Percentiles rank a stretch among this genome's conserved stretches.
These are phyloP conservation scores for Drosophila lowei DNA, from an alignment of 1,140 invertebrate species.

Conservation along the genomic window DNA sequence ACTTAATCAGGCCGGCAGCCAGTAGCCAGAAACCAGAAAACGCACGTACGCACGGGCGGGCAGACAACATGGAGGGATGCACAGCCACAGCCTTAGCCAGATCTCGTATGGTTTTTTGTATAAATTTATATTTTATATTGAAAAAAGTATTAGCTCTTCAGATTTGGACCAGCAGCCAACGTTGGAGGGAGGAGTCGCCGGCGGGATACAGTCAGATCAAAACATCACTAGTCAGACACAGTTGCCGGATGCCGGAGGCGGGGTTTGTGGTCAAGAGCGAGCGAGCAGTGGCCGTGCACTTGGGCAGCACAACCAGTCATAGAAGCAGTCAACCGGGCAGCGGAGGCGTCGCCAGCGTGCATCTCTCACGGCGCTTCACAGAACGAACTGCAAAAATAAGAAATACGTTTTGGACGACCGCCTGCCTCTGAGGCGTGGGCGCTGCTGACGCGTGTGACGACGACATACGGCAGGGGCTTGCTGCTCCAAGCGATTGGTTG, in stretches of 20 bases:
- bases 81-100: slow-evolving; percentile 29
- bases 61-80: not conserved
- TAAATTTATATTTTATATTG: slow-evolving; percentile 42
- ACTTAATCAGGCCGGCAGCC: slow-evolving; percentile 45
- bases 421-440: slow-evolving; percentile 48
- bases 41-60: no score
- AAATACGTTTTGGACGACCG: slow-evolving; percentile 62
- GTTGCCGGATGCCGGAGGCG: slow-evolving; percentile 48
- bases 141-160: slow-evolving; percentile 28
- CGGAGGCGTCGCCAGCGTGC: slow-evolving; percentile 42
- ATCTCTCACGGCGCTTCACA: slow-evolving; percentile 55
- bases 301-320: slow-evolving; percentile 18
- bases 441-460: slow-evolving; percentile 30
- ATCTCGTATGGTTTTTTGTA: slow-evolving; percentile 29
- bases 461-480: slow-evolving; percentile 32
- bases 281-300: slow-evolving; percentile 22
- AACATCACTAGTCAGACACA: slow-evolving; percentile 56
- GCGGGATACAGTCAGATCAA: slow-evolving; percentile 57
- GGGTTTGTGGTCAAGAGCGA: slow-evolving; percentile 41
- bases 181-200: slow-evolving; percentile 30
- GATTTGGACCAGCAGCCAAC: slow-evolving; percentile 8
- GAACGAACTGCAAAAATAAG: slow-evolving; percentile 76
- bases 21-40: slow-evolving; percentile 23
- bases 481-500: slow-evolving; percentile 48
- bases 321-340: slow-evolving; percentile 59